Conservation (phyloP, 2,797 vertebrate genomes). For the Rhinichthys osculus region DNA sequence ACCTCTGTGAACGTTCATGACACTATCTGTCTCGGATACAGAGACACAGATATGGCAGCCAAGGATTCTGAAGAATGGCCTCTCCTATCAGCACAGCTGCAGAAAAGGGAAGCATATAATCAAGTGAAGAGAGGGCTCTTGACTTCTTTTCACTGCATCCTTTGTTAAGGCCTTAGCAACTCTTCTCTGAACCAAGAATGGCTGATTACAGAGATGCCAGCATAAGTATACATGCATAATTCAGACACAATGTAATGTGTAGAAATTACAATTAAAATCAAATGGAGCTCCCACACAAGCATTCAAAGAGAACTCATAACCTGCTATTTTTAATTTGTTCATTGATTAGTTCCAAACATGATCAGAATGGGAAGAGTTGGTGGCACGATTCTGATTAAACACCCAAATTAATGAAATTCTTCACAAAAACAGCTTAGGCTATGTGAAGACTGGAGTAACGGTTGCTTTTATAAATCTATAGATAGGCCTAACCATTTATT, state of each 20-base stretch:
- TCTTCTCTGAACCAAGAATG: constrained; percentile 34
- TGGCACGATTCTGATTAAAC: background rate
- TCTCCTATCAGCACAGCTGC: constrained; percentile 68
- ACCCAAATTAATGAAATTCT: background rate
- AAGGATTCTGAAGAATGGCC: constrained; percentile 54
- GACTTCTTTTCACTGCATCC: constrained; percentile 58
- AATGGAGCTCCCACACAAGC: background rate
- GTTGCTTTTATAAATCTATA: background rate
- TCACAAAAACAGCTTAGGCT: background rate
- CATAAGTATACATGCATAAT: constrained; percentile 45
- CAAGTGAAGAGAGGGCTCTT: constrained; percentile 56
- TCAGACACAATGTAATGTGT: background rate
- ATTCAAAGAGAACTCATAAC: background rate
- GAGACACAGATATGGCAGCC: constrained; percentile 12
- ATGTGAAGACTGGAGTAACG: background rate
- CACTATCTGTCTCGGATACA: constrained; percentile 59
- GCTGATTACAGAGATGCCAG: constrained; percentile 49
- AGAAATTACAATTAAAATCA: background rate
- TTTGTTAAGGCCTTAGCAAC: constrained; percentile 54
- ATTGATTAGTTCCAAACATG: background rate
- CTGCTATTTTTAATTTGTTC: background rate
- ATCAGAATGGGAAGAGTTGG: background rate
- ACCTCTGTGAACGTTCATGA: constrained; percentile 46
- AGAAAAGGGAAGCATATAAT: constrained; percentile 66
- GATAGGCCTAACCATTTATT: background rate